Conservation (phyloP, 2,888 invertebrate genomes). For the Elegia similella region DNA sequence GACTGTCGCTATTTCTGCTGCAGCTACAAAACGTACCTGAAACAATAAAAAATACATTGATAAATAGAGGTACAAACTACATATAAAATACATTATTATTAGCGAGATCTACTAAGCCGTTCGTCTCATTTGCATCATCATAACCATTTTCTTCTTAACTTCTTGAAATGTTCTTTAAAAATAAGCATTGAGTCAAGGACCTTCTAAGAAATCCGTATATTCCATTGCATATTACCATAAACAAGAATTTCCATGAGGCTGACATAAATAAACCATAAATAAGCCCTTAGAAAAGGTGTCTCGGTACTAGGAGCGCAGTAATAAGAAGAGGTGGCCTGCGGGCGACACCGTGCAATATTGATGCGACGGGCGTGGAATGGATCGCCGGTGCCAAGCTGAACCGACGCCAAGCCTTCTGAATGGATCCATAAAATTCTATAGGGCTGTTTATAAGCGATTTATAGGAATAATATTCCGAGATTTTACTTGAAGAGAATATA, state of each 20-base stretch:
- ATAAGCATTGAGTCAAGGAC: neutral
- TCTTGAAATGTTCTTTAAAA: no score
- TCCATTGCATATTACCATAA: slow-evolving; percentile 19
- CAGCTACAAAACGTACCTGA: no score
- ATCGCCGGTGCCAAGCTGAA: slow-evolving; percentile 5
- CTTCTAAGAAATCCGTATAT: neutral
- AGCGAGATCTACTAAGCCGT: no score
- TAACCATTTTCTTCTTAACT: no score
- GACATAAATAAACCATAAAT: slow-evolving; percentile 26
- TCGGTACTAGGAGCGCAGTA: slow-evolving; percentile 41
- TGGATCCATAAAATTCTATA: slow-evolving; percentile 12
- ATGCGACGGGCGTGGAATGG: slow-evolving; percentile 32
- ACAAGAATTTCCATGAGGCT: slow-evolving; percentile 24
- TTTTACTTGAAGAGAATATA: neutral
- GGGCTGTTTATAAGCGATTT: neutral
- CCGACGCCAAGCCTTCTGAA: slow-evolving; percentile 1
- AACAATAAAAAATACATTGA: no score
- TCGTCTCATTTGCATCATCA: no score
- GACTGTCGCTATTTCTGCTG: no score
- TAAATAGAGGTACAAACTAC: no score
- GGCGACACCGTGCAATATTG: slow-evolving; percentile 46
- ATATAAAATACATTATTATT: no score
- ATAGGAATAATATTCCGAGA: slow-evolving; percentile 1
- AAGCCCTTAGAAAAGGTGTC: slow-evolving; percentile 33
- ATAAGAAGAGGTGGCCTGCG: slow-evolving; percentile 37